Base-by-base conservation (phyloP, 1,140 invertebrate genomes). In the Manduca sexta region DNA sequence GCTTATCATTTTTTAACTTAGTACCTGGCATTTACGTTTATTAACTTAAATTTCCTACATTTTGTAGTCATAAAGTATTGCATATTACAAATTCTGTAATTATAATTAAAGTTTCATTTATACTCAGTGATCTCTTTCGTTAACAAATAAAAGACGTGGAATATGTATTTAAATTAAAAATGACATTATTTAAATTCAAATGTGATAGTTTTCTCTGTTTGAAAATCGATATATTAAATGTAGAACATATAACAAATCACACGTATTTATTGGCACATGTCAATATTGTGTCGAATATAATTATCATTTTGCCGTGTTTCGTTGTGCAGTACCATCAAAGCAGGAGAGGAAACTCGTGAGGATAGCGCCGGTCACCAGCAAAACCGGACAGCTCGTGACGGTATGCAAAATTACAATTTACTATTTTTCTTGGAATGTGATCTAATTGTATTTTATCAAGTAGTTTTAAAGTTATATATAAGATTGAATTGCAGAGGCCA, bases 271-370 rank as follows among this genome's bases (percentile, higher is more conserved):
- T 15, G 41, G 1, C 17, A 21, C 39, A 21, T 21, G 10, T 0
- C n/a, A 43, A 7, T 43, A 6, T 2, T 31, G 8, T 31, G 8
- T 2, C 12, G 4, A 31, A 31, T n/a, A 5, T 31, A 30, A 30
- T 30, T 10, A 10, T 31, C 8, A 31, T 1, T 31, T 31, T 1
- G 12, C 8, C 12, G 30, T 31, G 12, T 38, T 53, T 35, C 50
- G 29, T 56, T 49, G 47, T 58, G 41, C 59, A 71, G 69, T 69
- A 49, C 49, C 8, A 21, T 51, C 15, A n/a, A 82, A 82, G 58
- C 56, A 69, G 17, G 66, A 55, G 54, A 71, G 69, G 18, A 84
- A 86, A 52, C 61, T 83, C 17, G 71, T 84, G 30, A 55, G 73
- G 41, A 73, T 83, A 63, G 76, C 74, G 15, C 76, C 76, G 2